phyloP scores from a whole-genome alignment of 2,113 vertebrate genomes.

The Planiliza haematocheilus region DNA sequence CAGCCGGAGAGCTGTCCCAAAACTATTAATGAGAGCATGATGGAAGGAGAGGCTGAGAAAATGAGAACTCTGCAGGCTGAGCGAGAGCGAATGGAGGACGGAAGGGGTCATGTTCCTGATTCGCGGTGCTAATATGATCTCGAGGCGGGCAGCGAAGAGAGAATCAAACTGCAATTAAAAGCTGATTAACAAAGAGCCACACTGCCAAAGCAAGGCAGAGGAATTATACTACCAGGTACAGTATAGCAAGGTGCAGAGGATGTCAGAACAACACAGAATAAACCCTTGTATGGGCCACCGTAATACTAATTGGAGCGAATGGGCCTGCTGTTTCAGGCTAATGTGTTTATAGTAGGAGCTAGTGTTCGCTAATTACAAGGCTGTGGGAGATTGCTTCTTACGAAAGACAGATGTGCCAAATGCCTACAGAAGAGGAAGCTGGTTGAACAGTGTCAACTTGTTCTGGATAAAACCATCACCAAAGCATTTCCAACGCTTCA shows the following conservation, averaged over 20 bases:
- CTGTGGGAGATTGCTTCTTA: conserved; percentile 18
- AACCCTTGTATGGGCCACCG: conserved; percentile 6
- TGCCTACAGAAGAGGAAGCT: neutral
- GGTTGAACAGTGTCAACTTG: conserved; percentile 30
- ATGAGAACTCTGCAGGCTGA: conserved; percentile 5
- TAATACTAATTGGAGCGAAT: conserved; percentile 46
- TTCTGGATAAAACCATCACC: conserved; percentile 5
- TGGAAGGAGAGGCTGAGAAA: conserved; percentile 21
- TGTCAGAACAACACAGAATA: too few species aligned
- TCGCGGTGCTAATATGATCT: conserved; percentile 45
- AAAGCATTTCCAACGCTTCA: neutral
- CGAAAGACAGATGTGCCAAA: conserved; percentile 29
- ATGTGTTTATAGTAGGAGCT: conserved; percentile 39
- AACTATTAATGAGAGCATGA: conserved; percentile 59
- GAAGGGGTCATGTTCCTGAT: conserved; percentile 21
- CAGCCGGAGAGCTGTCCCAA: conserved; percentile 57
- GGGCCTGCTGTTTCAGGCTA: conserved; percentile 64
- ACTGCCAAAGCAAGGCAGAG: conserved; percentile 17
- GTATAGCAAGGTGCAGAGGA: too few species aligned
- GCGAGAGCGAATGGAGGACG: neutral
- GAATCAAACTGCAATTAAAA: conserved; percentile 68
- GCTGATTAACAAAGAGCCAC: conserved; percentile 47
- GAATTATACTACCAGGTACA: neutral
- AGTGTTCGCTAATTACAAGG: conserved; percentile 59
- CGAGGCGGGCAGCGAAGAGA: neutral